Percentiles rank a stretch among this genome's conserved stretches.
phyloP scores from a whole-genome alignment of 35 echinoderm and acorn worm species.

The Holothuria glaberrima region DNA sequence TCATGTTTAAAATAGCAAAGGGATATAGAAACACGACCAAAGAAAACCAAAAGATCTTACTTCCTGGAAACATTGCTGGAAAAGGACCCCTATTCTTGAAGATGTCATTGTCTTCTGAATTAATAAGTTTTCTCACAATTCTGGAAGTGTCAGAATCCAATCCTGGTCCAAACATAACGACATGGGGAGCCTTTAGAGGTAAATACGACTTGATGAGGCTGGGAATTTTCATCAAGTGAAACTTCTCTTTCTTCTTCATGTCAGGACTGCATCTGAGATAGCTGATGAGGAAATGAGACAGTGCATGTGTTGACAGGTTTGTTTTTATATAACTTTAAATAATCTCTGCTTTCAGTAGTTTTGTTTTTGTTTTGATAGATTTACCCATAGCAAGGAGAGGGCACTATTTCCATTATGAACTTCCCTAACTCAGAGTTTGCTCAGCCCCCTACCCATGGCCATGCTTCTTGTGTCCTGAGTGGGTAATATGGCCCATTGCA shows the following conservation, averaged over 20 bases:
- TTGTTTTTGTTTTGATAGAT: too few relatives aligned
- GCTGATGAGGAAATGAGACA: background rate
- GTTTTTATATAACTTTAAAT: too few relatives aligned
- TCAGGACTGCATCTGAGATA: slow-evolving; percentile 89
- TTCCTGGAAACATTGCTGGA: slow-evolving; percentile 87
- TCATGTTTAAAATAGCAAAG: too few relatives aligned
- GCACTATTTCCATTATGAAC: too few relatives aligned
- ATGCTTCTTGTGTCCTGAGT: too few relatives aligned
- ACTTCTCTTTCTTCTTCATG: slow-evolving; percentile 53
- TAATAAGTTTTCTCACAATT: slow-evolving; percentile 68
- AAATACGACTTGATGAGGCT: slow-evolving; percentile 80
- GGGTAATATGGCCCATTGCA: too few relatives aligned
- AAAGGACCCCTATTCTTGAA: slow-evolving; percentile 78
- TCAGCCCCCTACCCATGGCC: too few relatives aligned
- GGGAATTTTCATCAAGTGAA: slow-evolving; percentile 69
- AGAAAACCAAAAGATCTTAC: slow-evolving; percentile 11
- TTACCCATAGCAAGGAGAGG: too few relatives aligned
- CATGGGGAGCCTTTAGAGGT: slow-evolving; percentile 66
- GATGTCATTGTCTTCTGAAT: slow-evolving; percentile 50
- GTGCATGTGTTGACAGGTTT: too few relatives aligned
- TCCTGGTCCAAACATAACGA: slow-evolving; percentile 95
- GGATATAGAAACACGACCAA: too few relatives aligned
- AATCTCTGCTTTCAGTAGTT: too few relatives aligned
- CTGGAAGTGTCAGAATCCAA: slow-evolving; percentile 77
- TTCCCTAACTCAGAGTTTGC: too few relatives aligned